Evolutionary conservation across 2,888 invertebrate species (phyloP).

Genomic region (Trypoxylon attenuatum): DNA sequence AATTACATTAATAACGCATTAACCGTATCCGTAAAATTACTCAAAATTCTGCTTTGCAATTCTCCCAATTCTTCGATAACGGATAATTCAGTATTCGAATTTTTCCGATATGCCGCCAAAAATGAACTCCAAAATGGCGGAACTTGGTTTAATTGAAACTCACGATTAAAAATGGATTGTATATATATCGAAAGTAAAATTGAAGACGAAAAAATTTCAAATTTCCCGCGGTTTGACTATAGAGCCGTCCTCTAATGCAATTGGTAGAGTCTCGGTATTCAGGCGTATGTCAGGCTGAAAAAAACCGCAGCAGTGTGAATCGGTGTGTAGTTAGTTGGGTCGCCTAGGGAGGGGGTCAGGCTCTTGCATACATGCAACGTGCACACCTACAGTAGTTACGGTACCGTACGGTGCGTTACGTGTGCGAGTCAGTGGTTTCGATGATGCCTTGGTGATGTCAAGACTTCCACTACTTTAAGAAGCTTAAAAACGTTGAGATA

Average conservation of each 20-base stretch:
- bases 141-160: too few relatives aligned
- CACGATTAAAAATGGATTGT: too few relatives aligned
- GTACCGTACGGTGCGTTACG: conserved; percentile 56
- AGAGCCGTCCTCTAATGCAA: conserved; percentile 29
- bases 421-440: conserved; percentile 63
- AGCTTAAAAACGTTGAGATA: conserved; percentile 40
- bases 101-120: too few relatives aligned
- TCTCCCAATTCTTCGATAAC: too few relatives aligned
- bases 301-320: conserved; percentile 26
- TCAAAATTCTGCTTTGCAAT: too few relatives aligned
- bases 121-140: too few relatives aligned
- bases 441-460: conserved; percentile 64
- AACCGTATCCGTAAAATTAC: too few relatives aligned
- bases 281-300: neutral
- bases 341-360: conserved; percentile 9
- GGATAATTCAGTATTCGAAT: too few relatives aligned
- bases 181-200: too few relatives aligned
- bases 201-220: too few relatives aligned
- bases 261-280: neutral
- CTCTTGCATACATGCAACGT: conserved; percentile 27
- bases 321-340: conserved; percentile 13
- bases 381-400: conserved; percentile 35
- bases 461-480: conserved; percentile 37
- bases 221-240: too few relatives aligned
- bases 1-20: too few relatives aligned